Percentiles rank a stretch among this genome's conserved stretches.
phyloP scores from a whole-genome alignment of 1,140 invertebrate species.

The Campoletis sonorensis region DNA sequence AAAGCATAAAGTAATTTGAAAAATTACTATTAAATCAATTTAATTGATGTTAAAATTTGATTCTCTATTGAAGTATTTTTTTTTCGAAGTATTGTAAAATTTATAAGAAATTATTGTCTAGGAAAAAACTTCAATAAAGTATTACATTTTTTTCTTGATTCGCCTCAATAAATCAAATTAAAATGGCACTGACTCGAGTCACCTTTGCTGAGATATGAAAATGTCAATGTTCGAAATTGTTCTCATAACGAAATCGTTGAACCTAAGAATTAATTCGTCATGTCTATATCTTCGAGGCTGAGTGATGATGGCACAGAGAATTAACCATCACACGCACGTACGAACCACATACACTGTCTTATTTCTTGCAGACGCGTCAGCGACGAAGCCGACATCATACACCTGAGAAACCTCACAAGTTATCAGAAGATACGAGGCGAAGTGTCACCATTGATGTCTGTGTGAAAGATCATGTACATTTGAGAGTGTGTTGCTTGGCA shows the following conservation, averaged over 20 bases:
- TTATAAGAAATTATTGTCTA: too few species aligned
- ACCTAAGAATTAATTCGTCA: background rate
- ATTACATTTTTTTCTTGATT: too few species aligned
- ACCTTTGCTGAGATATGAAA: background rate
- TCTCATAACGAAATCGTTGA: background rate
- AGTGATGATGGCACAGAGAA: constrained; percentile 16
- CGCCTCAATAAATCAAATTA: too few species aligned
- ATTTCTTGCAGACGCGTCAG: constrained; percentile 11
- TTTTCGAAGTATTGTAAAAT: too few species aligned
- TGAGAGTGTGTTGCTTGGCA: background rate
- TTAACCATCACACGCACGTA: background rate
- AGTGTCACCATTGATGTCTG: background rate
- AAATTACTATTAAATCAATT: too few species aligned
- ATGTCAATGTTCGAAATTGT: background rate
- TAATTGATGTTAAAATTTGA: too few species aligned
- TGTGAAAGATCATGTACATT: background rate
- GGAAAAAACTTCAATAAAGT: too few species aligned
- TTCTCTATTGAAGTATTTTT: too few species aligned
- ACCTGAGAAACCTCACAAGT: constrained; percentile 3
- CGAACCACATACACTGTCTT: background rate
- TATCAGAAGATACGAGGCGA: background rate
- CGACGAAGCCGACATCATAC: background rate
- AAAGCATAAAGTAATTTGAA: too few species aligned
- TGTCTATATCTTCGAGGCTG: constrained; percentile 1
- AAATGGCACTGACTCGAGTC: background rate